Evolutionary conservation across 2,113 vertebrate species (phyloP).

Genomic region (Epinephelus fuscoguttatus): DNA sequence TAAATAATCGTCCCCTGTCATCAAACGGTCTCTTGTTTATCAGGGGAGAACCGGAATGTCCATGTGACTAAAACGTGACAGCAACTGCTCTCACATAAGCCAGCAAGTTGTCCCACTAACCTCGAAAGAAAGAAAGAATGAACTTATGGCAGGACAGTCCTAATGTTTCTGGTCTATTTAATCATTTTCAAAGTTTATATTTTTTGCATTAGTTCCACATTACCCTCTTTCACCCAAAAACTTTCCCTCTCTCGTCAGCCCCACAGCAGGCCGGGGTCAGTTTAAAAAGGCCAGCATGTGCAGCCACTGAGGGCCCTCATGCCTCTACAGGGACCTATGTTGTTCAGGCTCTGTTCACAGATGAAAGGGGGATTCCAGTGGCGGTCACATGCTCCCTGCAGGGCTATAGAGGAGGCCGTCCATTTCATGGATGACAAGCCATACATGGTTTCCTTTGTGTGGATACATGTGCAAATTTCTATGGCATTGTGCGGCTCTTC

Average conservation of each 20-base stretch:
- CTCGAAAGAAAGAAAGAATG: constrained; percentile 26
- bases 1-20: constrained; percentile 71
- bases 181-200: neutral
- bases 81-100: constrained; percentile 38
- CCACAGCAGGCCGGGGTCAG: constrained; percentile 2
- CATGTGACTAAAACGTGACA: constrained; percentile 77
- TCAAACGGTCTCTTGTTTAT: constrained; percentile 74
- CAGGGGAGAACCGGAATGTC: constrained; percentile 63
- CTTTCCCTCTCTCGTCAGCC: neutral
- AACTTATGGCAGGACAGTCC: neutral
- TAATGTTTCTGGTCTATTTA: neutral
- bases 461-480: constrained; percentile 47
- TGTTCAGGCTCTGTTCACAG: constrained; percentile 44
- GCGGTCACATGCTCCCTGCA: constrained; percentile 74
- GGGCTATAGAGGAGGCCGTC: constrained; percentile 45
- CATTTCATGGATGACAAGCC: constrained; percentile 60
- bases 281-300: constrained; percentile 28
- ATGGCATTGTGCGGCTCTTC: constrained; percentile 42
- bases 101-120: constrained; percentile 67
- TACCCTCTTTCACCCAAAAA: neutral
- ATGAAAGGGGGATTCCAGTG: constrained; percentile 75
- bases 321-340: constrained; percentile 43
- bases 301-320: constrained; percentile 16
- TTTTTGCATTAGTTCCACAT: neutral
- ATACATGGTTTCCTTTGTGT: constrained; percentile 67